phyloP scores from a whole-genome alignment of 2,888 invertebrate genomes.

The Mimas tiliae region DNA sequence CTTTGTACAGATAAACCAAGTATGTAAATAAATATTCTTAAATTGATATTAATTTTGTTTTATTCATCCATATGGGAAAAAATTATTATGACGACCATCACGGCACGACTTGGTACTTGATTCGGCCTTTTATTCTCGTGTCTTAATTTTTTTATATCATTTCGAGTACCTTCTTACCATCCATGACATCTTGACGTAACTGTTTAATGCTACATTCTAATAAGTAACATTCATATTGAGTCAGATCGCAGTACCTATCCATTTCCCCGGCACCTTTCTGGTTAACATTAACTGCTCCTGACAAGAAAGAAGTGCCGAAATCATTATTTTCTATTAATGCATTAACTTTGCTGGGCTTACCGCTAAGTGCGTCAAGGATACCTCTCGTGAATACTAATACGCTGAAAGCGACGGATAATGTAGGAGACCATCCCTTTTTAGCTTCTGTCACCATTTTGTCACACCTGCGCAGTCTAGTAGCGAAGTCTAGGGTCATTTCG shows the following conservation, averaged over 20 bases:
- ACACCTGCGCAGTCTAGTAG: slow-evolving; percentile 79
- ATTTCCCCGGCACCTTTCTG: slow-evolving; percentile 58
- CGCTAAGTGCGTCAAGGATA: slow-evolving; percentile 78
- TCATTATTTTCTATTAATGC: slow-evolving; percentile 71
- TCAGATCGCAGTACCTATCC: slow-evolving; percentile 55
- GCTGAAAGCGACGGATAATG: slow-evolving; percentile 87
- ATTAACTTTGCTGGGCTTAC: slow-evolving; percentile 49
- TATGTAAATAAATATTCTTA: slow-evolving; percentile 72
- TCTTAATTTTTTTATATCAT: slow-evolving; percentile 37
- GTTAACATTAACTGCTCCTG: slow-evolving; percentile 58
- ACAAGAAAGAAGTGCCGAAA: slow-evolving; percentile 67
- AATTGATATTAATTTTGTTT: slow-evolving; percentile 54
- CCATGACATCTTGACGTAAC: slow-evolving; percentile 58
- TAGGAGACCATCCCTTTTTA: slow-evolving; percentile 84
- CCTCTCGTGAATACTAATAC: slow-evolving; percentile 84
- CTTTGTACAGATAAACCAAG: slow-evolving; percentile 56
- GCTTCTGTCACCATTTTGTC: slow-evolving; percentile 86
- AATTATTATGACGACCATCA: not conserved
- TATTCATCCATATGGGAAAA: slow-evolving; percentile 30
- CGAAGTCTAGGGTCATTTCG: slow-evolving; percentile 67
- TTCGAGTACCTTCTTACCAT: slow-evolving; percentile 63
- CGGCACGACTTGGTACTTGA: not conserved
- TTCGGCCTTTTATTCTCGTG: not conserved
- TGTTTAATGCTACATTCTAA: slow-evolving; percentile 58
- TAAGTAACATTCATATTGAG: slow-evolving; percentile 58